phyloP scores from a whole-genome alignment of 1,140 invertebrate genomes.

The Pseudobourletiella spinata region DNA sequence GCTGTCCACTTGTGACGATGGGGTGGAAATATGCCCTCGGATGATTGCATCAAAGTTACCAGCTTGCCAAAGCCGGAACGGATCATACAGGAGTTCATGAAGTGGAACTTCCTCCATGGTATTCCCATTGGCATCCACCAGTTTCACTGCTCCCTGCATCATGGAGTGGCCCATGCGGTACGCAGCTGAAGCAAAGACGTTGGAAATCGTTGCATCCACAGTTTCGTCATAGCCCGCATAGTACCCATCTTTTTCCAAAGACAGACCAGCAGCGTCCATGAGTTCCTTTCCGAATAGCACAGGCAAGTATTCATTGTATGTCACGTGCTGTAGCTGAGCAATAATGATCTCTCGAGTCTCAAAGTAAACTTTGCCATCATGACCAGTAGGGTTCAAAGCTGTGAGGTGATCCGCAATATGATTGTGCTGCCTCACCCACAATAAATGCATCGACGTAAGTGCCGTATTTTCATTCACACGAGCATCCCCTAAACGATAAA shows the following conservation, averaged over 20 bases:
- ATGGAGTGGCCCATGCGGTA: constrained; percentile 60
- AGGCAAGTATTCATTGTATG: constrained; percentile 51
- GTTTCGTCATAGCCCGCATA: constrained; percentile 58
- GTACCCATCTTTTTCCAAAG: constrained; percentile 52
- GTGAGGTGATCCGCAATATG: constrained; percentile 63
- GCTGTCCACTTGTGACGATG: constrained; percentile 56
- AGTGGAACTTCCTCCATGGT: constrained; percentile 59
- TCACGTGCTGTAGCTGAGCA: constrained; percentile 46
- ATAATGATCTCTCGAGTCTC: constrained; percentile 69
- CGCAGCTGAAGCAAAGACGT: constrained; percentile 81
- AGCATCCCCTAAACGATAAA: constrained; percentile 56
- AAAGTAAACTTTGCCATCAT: constrained; percentile 76
- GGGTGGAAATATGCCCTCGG: constrained; percentile 53
- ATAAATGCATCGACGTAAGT: constrained; percentile 10
- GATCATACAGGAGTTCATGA: constrained; percentile 72
- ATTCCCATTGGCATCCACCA: constrained; percentile 49
- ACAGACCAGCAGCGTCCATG: constrained; percentile 42
- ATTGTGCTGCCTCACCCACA: constrained; percentile 74
- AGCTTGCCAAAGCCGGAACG: constrained; percentile 58
- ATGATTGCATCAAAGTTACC: constrained; percentile 53
- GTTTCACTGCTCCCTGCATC: constrained; percentile 53
- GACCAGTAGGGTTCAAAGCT: constrained; percentile 74
- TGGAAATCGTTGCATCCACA: constrained; percentile 72
- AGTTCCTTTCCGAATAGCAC: constrained; percentile 47
- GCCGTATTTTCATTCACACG: constrained; percentile 54